Evolutionary conservation across 2,113 vertebrate genomes (phyloP), one percentile per base, ranked within the genome.

Genomic region (Hippocampus abdominalis): DNA sequence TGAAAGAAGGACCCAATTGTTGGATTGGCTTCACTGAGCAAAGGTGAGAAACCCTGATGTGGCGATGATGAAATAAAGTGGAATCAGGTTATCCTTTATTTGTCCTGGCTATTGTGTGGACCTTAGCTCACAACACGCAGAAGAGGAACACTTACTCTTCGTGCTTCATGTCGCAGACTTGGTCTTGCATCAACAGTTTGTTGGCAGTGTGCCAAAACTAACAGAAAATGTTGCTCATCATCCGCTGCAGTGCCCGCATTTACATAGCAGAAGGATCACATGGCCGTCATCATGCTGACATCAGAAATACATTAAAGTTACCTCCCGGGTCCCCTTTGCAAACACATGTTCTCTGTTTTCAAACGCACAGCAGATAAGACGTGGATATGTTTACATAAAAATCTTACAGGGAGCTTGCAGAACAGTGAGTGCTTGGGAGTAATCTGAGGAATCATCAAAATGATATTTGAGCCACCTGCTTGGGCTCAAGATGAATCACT

Each of bases 361-460:
- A 25, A 68, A 54, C 65, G 44, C 66, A 25, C 46, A 39, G 53
- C 70, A 71, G 73, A 77, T 75, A 70, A 76, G 70, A 74, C 69
- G 9, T n/a, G 57, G 51, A 62, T 80, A 64, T 77, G 82, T 79
- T 61, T 64, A 67, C 70, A 72, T 83, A 46, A 65, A 86, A 85
- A 79, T 81, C 82, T 81, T 59, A 1, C 62, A 29, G 48, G 65
- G 46, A 64, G 73, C 71, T 73, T 64, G 78, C 71, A 75, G 80
- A 77, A 83, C 73, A 71, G 60, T 80, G 74, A 83, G 71, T 77
- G 77, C 78, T 49, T 32, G 51, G 12, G 61, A 85, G 86, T 92
- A 92, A 92, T 92, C 91, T 91, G 82, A 69, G 82, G 89, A 87
- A 86, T 90, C 88, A 89, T 91, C 85, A 91, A 88, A 85, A 87